A percentile compares a stretch with the other conserved stretches of the same genome.
Evolutionary conservation across 1,140 invertebrate genomes (phyloP).

Genomic region (Ladona fulva): DNA sequence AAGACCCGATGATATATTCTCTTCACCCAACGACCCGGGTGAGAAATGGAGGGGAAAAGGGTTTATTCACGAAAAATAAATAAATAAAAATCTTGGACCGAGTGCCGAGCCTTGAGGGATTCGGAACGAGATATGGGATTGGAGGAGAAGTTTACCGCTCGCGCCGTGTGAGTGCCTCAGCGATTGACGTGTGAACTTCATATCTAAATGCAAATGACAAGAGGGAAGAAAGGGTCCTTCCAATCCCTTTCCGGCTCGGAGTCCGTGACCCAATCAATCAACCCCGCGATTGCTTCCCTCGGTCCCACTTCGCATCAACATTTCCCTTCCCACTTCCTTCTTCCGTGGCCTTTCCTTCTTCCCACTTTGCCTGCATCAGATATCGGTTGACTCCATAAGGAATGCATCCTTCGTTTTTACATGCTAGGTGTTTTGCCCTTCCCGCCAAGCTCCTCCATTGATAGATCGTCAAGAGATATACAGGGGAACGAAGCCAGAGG

Average conservation of each 20-base stretch:
- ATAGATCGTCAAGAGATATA: too few species aligned
- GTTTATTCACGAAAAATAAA: not conserved
- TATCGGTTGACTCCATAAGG: too few species aligned
- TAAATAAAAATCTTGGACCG: not conserved
- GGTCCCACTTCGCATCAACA: not conserved
- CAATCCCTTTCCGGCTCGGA: not conserved
- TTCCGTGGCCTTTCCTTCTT: not conserved
- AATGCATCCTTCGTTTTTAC: too few species aligned
- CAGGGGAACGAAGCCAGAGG: too few species aligned
- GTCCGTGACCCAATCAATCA: constrained; percentile 7
- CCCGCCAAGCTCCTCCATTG: too few species aligned
- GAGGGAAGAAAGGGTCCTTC: not conserved
- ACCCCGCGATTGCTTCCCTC: not conserved
- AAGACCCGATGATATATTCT: not conserved
- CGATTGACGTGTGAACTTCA: constrained; percentile 4
- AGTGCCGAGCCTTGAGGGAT: not conserved
- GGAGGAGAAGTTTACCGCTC: not conserved
- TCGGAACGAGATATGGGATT: not conserved
- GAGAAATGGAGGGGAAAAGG: not conserved
- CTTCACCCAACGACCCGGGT: not conserved
- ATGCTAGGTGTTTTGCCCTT: too few species aligned
- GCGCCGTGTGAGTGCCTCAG: not conserved
- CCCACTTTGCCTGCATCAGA: not conserved
- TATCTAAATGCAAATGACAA: constrained; percentile 10
- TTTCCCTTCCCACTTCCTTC: not conserved